Evolutionary conservation across 2,888 invertebrate species (phyloP).

Genomic region (Helleia helle): DNA sequence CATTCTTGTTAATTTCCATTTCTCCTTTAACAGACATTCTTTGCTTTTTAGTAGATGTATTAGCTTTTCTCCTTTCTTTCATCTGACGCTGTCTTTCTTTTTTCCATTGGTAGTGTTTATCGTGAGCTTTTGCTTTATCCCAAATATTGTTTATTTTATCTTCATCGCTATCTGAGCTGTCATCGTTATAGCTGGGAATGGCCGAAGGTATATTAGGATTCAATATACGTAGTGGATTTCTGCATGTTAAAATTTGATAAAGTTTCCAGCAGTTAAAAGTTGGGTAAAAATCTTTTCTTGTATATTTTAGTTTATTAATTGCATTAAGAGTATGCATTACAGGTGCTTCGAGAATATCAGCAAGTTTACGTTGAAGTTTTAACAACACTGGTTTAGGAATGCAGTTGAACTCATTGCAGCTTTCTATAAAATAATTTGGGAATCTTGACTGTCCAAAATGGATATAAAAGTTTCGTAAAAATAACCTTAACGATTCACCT

Average conservation of each 20-base stretch:
- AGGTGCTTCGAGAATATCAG: constrained; percentile 80
- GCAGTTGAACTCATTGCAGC: constrained; percentile 82
- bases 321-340: constrained; percentile 80
- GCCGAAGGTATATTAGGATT: constrained; percentile 52
- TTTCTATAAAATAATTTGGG: constrained; percentile 82
- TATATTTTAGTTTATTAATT: constrained; percentile 78
- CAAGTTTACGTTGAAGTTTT: constrained; percentile 78
- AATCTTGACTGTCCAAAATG: constrained; percentile 76
- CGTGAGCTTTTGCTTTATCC: constrained; percentile 63
- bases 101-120: constrained; percentile 59
- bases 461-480: constrained; percentile 77
- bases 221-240: constrained; percentile 63
- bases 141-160: constrained; percentile 49
- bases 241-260: constrained; percentile 72
- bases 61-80: constrained; percentile 45
- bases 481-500: constrained; percentile 77
- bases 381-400: constrained; percentile 77
- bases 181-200: constrained; percentile 29
- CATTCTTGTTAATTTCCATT: constrained; percentile 69
- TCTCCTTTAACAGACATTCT: constrained; percentile 46
- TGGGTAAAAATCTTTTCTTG: constrained; percentile 77
- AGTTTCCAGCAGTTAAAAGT: constrained; percentile 74
- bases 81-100: constrained; percentile 47
- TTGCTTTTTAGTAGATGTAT: constrained; percentile 38
- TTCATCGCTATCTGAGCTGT: constrained; percentile 54